Base-by-base conservation (phyloP, 2,888 invertebrate genomes). In the Dorcus hopei region DNA sequence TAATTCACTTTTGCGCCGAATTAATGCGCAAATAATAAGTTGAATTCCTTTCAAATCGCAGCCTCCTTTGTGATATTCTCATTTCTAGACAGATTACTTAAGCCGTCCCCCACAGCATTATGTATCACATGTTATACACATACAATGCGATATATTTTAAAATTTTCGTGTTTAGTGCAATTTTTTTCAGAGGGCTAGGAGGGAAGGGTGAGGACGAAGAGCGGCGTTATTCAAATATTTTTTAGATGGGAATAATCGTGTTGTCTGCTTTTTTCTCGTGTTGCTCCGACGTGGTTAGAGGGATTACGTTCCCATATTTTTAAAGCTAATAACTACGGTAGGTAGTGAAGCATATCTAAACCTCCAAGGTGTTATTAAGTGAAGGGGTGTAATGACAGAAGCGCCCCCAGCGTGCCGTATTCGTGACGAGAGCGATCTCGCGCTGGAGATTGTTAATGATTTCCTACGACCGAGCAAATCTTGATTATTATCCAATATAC, bases 311-410 rank as follows among this genome's bases (percentile, higher is more conserved):
- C 45, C 45, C 45, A 45, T 57, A 57, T 57, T 57, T 57, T 47
- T 48, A 47, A 9, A 26, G 57, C 51, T 57, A 56, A 56, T 56
- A 47, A 57, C 40, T 45, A 51, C 57, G 51, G 57, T 52, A 57
- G 52, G 52, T 51, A 57, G 57, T 57, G 57, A 52, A 57, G 57
- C 57, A 57, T 57, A 57, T 57, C 55, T 48, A 49, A 47, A 54
- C 62, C 63, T 63, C 65, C 42, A 41, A 50, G 65, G 65, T 54
- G 61, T 62, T 63, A 61, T 65, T 65, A 63, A 62, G 61, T 62
- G 59, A 65, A 65, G 62, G 65, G 65, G 65, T 65, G 63, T 62
- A 60, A 65, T 65, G 65, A 65, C 62, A 59, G 63, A 62, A 61
- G 61, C 63, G 63, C 65, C 63, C 61, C 63, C 49, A 65, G 65